Base-by-base conservation (phyloP, 2,113 vertebrate species). In the Oncorhynchus mykiss region DNA sequence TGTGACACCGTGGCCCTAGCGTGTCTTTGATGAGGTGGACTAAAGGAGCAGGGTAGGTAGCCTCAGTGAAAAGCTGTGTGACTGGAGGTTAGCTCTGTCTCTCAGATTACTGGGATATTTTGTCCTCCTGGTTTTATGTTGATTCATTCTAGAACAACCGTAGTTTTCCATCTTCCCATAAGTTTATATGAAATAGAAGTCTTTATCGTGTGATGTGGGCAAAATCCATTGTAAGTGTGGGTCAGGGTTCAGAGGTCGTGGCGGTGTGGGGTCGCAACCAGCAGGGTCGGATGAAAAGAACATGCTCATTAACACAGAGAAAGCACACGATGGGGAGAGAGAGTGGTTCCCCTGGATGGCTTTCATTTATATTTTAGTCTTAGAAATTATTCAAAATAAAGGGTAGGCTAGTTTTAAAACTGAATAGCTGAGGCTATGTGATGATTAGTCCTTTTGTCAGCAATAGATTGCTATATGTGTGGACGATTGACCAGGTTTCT, bases 21-120 rank as follows among this genome's bases (percentile, higher is more conserved):
- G 75, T 84, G 83, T 77, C 76, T 85, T 86, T 88, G 83, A 84
- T 75, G 71, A 54, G 3, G n/a, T 67, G 18, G 13, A 80, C 34
- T 71, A 54, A 54, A 18, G 51, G 51, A 18, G 3, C 39, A 45
- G 39, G 39, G 39, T 11, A 11, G 8, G 39, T 11, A 45, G 39
- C 39, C 39, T 45, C 51, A 18, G 51, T 29, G 79, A 82, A 82
- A 71, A 75, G 14, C 59, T 4, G 14, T 82, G 59, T 5, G 73
- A 74, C 59, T 77, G 81, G 51, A 27, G 14, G 4, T 12, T 54
- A 73, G 16, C 39, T 45, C 39, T 45, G 51, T 18, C 74, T 74
- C 82, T 82, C 51, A 20, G 11, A 86, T 84, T 83, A 83, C 72
- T 45, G 75, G 76, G 82, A 85, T 89, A 88, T 90, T 22, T 85